Evolutionary conservation across 1,140 invertebrate genomes (phyloP).

Genomic region (Cydia strobilella): DNA sequence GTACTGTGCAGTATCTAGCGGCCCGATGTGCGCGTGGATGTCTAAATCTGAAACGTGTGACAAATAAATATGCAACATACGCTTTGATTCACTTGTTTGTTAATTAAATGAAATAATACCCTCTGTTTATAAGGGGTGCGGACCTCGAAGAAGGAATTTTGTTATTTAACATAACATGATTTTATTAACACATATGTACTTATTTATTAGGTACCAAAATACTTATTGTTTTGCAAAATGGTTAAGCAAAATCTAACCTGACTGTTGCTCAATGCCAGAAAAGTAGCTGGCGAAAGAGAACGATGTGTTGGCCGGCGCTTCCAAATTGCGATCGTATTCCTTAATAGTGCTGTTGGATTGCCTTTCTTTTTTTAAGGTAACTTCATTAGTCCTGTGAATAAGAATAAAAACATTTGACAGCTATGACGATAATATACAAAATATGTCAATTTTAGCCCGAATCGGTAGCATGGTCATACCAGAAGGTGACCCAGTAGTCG

Average conservation of each 20-base stretch:
- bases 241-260: conserved; percentile 50
- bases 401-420: conserved; percentile 3
- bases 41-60: conserved; percentile 59
- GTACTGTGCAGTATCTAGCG: conserved; percentile 70
- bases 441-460: background rate
- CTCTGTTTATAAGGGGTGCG: too few relatives aligned
- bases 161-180: too few relatives aligned
- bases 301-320: conserved; percentile 51
- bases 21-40: conserved; percentile 72
- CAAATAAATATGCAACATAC: background rate
- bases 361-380: conserved; percentile 65
- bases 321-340: conserved; percentile 50
- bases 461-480: conserved; percentile 51
- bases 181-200: too few relatives aligned
- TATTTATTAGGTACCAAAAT: background rate
- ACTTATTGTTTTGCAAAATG: background rate
- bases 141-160: too few relatives aligned
- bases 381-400: conserved; percentile 69
- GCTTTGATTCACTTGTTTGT: background rate
- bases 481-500: conserved; percentile 80
- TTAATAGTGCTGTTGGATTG: conserved; percentile 58
- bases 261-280: conserved; percentile 54
- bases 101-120: too few relatives aligned
- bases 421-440: background rate
- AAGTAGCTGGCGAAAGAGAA: conserved; percentile 66